phyloP scores from a whole-genome alignment of 2,113 vertebrate species.

The Chaetodon trifascialis region DNA sequence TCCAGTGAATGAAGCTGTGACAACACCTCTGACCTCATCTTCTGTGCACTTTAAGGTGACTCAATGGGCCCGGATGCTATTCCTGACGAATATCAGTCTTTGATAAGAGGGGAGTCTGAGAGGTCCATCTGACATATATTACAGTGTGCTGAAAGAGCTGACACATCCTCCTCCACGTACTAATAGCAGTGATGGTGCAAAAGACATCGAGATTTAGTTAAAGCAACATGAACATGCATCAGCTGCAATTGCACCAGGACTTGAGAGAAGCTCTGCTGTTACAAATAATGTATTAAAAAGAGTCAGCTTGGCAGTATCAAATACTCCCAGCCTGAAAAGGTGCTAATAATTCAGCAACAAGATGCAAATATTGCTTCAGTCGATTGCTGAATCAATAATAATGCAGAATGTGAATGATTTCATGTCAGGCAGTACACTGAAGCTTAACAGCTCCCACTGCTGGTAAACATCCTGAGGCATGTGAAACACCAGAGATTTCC shows the following conservation, averaged over 20 bases:
- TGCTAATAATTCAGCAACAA: slow-evolving; percentile 47
- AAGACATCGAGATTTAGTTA: slow-evolving; percentile 19
- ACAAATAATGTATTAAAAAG: slow-evolving; percentile 23
- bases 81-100: slow-evolving; percentile 48
- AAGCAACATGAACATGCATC: slow-evolving; percentile 32
- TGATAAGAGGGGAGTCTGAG: slow-evolving; percentile 20
- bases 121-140: slow-evolving; percentile 32
- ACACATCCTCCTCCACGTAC: slow-evolving; percentile 1
- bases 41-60: slow-evolving; percentile 25
- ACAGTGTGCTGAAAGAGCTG: neutral
- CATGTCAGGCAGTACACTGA: slow-evolving; percentile 18
- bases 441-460: slow-evolving; percentile 76
- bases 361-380: slow-evolving; percentile 55
- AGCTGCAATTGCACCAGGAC: neutral
- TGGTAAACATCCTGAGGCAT: slow-evolving; percentile 45
- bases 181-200: slow-evolving; percentile 32
- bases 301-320: neutral
- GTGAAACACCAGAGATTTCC: neutral
- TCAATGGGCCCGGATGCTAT: slow-evolving; percentile 36
- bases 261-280: slow-evolving; percentile 1
- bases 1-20: slow-evolving; percentile 39
- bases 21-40: slow-evolving; percentile 57
- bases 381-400: slow-evolving; percentile 43
- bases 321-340: slow-evolving; percentile 7
- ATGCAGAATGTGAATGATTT: slow-evolving; percentile 37